Evolutionary conservation across 2,113 vertebrate species (phyloP).

Genomic region (Chrysochloris asiatica): DNA sequence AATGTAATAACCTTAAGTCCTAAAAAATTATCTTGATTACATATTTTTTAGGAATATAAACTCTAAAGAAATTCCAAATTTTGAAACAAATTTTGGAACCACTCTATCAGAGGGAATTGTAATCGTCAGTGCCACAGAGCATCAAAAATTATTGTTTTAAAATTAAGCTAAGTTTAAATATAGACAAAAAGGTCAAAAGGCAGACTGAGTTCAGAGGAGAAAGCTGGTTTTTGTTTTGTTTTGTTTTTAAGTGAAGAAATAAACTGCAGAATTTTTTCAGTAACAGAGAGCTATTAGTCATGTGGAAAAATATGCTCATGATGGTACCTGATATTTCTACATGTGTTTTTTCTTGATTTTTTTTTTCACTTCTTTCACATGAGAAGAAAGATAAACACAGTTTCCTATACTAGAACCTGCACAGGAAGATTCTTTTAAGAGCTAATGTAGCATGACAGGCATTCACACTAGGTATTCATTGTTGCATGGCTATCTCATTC

Average conservation of each 20-base stretch:
- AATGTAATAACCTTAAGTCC: neutral
- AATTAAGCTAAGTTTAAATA: neutral
- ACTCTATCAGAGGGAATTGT: neutral
- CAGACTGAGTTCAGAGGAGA: neutral
- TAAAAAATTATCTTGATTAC: neutral
- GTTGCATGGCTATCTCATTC: neutral
- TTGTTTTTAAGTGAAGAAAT: neutral
- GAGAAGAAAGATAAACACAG: neutral
- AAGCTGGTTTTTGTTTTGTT: neutral
- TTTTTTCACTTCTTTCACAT: neutral
- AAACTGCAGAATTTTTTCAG: neutral
- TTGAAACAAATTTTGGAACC: slow-evolving; percentile 3
- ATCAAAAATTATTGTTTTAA: slow-evolving; percentile 13
- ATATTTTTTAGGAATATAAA: neutral
- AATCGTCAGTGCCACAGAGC: neutral
- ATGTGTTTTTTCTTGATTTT: neutral
- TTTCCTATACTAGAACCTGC: neutral
- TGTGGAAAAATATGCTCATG: neutral
- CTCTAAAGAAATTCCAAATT: neutral
- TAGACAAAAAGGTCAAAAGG: neutral
- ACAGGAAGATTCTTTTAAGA: neutral
- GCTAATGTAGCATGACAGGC: neutral
- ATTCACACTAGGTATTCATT: neutral
- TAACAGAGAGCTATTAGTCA: neutral
- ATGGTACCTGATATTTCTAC: neutral